phyloP scores from a whole-genome alignment of 2,113 vertebrate species.

The Aleadryas rufinucha region DNA sequence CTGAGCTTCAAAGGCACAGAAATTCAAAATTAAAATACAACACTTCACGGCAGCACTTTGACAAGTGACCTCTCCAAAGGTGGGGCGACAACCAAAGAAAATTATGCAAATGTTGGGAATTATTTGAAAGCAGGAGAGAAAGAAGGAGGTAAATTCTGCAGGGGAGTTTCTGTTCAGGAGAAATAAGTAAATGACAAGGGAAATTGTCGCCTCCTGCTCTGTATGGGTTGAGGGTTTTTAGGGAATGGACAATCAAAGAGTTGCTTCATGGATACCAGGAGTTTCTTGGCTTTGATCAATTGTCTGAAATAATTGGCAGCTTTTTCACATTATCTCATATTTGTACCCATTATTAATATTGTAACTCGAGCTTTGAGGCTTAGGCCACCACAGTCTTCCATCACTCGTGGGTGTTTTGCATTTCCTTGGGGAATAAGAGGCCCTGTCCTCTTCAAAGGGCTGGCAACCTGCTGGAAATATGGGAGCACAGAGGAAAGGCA shows the following conservation, averaged over 20 bases:
- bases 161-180: not conserved
- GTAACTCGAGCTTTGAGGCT: not conserved
- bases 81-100: not conserved
- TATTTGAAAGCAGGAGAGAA: not conserved
- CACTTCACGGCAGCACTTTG: accelerated
- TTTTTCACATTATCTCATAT: not conserved
- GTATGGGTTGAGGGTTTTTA: not conserved
- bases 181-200: not conserved
- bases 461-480: not conserved
- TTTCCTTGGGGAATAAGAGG: not conserved
- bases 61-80: not conserved
- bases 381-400: not conserved
- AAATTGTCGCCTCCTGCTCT: not conserved
- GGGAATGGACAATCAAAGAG: not conserved
- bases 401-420: not conserved
- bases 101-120: not conserved
- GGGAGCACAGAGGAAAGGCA: not conserved
- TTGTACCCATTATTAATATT: not conserved
- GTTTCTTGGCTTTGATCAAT: constrained; percentile 41
- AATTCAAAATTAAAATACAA: not conserved
- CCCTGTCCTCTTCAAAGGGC: not conserved
- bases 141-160: not conserved
- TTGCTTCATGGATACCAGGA: not conserved
- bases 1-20: not conserved
- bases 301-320: not conserved